Percentiles rank a stretch among this genome's conserved stretches.
Conservation (phyloP, 2,113 vertebrate genomes). For the Bombycilla garrulus region DNA sequence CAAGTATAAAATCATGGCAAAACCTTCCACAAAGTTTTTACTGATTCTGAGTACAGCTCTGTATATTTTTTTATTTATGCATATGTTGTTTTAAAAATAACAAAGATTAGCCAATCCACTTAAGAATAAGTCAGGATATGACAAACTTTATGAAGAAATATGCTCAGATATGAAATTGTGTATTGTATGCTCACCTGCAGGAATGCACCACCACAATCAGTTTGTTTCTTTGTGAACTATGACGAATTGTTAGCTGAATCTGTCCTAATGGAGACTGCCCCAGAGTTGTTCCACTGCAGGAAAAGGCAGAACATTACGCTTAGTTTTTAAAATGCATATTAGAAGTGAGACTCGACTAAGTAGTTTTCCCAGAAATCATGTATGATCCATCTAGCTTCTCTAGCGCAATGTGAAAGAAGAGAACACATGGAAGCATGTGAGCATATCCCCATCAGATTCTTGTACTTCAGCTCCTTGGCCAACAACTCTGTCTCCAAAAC, state of each 20-base stretch:
- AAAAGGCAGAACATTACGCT: background rate
- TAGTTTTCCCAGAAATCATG: background rate
- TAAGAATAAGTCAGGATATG: background rate
- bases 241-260: slow-evolving; percentile 89
- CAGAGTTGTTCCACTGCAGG: slow-evolving; percentile 84
- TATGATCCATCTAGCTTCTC: background rate
- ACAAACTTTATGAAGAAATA: background rate
- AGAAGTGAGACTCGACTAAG: background rate
- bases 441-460: background rate
- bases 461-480: background rate
- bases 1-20: background rate
- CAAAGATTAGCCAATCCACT: background rate
- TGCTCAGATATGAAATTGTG: background rate
- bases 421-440: rapidly evolving
- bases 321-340: background rate
- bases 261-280: slow-evolving; percentile 87
- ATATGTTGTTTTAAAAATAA: background rate
- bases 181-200: slow-evolving; percentile 82
- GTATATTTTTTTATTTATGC: background rate
- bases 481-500: background rate
- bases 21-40: background rate
- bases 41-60: background rate
- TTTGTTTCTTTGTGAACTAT: slow-evolving; percentile 93
- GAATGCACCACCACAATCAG: slow-evolving; percentile 90
- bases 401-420: background rate